Evolutionary conservation across 1,140 invertebrate species (phyloP).

Genomic region (Ips nitidus): DNA sequence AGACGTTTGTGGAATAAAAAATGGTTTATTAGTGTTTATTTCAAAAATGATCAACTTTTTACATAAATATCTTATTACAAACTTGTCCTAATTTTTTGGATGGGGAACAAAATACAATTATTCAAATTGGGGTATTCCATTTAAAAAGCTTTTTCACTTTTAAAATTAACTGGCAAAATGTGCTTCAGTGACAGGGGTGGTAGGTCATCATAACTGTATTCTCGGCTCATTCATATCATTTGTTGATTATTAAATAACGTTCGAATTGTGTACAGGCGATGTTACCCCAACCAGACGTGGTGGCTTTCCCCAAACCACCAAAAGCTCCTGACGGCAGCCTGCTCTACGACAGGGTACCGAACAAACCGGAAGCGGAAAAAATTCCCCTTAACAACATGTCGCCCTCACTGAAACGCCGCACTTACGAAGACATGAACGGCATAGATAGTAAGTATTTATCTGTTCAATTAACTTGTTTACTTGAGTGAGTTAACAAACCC

Average conservation of each 20-base stretch:
- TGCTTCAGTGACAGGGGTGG: too few relatives aligned
- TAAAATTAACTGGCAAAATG: too few relatives aligned
- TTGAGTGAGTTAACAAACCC: constrained; percentile 16
- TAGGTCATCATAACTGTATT: background rate
- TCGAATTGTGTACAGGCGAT: constrained; percentile 14
- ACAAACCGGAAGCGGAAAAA: constrained; percentile 74
- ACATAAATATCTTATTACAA: too few relatives aligned
- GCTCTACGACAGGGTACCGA: constrained; percentile 79
- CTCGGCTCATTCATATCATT: background rate
- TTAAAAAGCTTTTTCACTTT: too few relatives aligned
- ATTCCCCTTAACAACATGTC: constrained; percentile 58
- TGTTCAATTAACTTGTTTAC: constrained; percentile 11
- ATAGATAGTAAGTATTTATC: constrained; percentile 72
- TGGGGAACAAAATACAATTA: too few relatives aligned
- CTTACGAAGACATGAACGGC: constrained; percentile 87
- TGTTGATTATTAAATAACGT: background rate
- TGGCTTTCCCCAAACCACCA: constrained; percentile 85
- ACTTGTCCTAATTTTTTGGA: too few relatives aligned
- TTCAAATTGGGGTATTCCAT: too few relatives aligned
- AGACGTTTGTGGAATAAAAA: too few relatives aligned
- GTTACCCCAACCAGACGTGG: constrained; percentile 75
- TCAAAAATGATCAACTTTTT: too few relatives aligned
- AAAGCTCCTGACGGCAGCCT: constrained; percentile 84
- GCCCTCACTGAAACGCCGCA: constrained; percentile 70
- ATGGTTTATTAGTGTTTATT: too few relatives aligned